phyloP scores from a whole-genome alignment of 2,888 invertebrate genomes.

The Sicus ferrugineus region DNA sequence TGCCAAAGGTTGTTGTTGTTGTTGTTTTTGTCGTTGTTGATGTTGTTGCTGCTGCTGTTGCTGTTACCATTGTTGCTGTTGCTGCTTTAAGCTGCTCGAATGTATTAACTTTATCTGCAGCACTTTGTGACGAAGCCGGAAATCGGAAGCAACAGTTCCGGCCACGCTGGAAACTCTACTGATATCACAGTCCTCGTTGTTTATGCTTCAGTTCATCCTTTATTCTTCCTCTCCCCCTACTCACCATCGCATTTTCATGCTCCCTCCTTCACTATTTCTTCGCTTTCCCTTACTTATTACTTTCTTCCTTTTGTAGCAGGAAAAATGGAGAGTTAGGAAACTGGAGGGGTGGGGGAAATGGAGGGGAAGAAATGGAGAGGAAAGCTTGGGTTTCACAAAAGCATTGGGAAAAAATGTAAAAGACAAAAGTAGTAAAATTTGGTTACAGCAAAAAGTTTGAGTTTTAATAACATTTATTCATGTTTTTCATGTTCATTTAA shows the following conservation, averaged over 20 bases:
- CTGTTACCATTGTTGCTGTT: neutral
- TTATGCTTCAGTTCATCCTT: neutral
- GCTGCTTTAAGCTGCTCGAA: neutral
- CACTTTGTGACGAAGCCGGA: neutral
- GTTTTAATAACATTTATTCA: too few species aligned
- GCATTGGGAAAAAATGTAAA: too few species aligned
- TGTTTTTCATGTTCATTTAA: too few species aligned
- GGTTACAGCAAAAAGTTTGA: too few species aligned
- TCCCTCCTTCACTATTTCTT: neutral
- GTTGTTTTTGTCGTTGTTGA: constrained; percentile 1
- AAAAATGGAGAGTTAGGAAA: too few species aligned
- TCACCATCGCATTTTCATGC: neutral
- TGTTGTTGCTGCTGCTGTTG: constrained; percentile 13
- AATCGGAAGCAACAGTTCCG: neutral
- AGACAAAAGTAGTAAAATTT: too few species aligned
- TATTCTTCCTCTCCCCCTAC: neutral
- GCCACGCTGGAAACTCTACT: neutral
- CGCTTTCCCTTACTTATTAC: too few species aligned
- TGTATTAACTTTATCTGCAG: neutral
- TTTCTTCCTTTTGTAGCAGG: too few species aligned
- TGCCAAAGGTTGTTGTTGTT: neutral
- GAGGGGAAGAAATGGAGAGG: too few species aligned
- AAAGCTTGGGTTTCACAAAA: too few species aligned
- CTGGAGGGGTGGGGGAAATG: too few species aligned
- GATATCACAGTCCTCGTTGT: neutral